A percentile compares a stretch with the other conserved stretches of the same genome.
Conservation (phyloP, 2,797 vertebrate species). For the Micropoecilia bifurca region DNA sequence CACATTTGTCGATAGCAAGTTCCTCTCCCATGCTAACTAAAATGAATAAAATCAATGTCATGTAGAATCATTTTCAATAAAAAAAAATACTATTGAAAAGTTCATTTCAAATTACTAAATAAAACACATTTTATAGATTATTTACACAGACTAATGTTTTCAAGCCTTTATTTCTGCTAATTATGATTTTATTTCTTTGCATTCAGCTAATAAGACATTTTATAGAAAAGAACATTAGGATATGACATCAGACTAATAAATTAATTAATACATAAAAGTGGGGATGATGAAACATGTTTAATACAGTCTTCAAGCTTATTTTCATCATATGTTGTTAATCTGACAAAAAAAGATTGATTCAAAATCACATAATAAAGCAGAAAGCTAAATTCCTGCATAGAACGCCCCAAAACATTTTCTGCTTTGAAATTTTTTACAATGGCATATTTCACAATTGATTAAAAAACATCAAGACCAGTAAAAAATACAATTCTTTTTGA, state of each 20-base stretch:
- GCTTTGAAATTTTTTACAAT: not conserved
- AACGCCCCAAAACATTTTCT: not conserved
- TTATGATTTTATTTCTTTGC: not conserved
- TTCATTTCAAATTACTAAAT: not conserved
- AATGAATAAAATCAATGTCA: not conserved
- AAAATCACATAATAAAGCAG: not conserved
- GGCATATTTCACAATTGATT: not conserved
- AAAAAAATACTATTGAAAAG: not conserved
- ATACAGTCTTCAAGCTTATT: not conserved
- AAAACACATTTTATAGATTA: not conserved
- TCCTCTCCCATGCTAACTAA: not conserved
- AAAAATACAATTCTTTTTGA: not conserved
- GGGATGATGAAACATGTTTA: not conserved
- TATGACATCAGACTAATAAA: not conserved
- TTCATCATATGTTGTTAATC: not conserved
- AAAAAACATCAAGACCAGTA: not conserved
- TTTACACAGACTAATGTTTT: not conserved
- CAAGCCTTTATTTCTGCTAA: not conserved
- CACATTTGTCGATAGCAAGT: not conserved
- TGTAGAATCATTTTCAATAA: not conserved
- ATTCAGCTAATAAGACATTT: not conserved
- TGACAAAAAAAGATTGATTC: not conserved
- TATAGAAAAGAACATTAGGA: not conserved
- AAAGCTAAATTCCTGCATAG: not conserved
- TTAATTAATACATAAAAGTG: not conserved